phyloP scores from a whole-genome alignment of 2,888 invertebrate genomes.

The Melolontha melolontha region DNA sequence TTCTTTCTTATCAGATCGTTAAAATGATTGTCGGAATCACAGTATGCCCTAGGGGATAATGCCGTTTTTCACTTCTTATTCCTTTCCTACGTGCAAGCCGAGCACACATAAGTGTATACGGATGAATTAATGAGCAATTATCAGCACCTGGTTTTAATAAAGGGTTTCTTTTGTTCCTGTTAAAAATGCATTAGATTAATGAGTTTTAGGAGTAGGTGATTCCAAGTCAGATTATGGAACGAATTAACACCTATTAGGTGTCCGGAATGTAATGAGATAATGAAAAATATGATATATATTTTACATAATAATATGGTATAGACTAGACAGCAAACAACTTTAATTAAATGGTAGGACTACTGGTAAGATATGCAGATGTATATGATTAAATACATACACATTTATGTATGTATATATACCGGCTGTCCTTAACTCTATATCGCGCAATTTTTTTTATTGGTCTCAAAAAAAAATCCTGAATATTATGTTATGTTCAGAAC shows the following conservation, averaged over 20 bases:
- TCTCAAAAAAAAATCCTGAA: too few relatives aligned
- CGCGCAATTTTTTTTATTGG: too few relatives aligned
- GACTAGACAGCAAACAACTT: background rate
- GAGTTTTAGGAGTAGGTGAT: conserved; percentile 1
- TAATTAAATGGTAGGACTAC: conserved; percentile 20
- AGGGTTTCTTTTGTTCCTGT: conserved; percentile 10
- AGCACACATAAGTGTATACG: conserved; percentile 3
- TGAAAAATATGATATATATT: conserved; percentile 17
- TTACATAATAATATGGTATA: conserved; percentile 9
- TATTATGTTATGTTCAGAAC: too few relatives aligned
- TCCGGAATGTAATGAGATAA: conserved; percentile 12
- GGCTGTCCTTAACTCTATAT: too few relatives aligned
- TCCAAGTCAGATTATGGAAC: conserved; percentile 15
- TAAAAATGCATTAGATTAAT: conserved; percentile 24
- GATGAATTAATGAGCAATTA: conserved; percentile 35
- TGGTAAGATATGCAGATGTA: background rate
- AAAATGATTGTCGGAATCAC: conserved; percentile 27
- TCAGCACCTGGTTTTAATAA: conserved; percentile 25
- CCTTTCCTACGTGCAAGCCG: background rate
- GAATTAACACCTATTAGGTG: conserved; percentile 28
- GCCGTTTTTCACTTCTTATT: conserved; percentile 17
- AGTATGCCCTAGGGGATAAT: conserved; percentile 18
- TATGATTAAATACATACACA: background rate
- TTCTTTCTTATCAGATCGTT: conserved; percentile 31
- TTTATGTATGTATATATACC: background rate